Evolutionary conservation across 2,797 vertebrate genomes (phyloP), one percentile per base, ranked within the genome.

Genomic region (Sebastes itinus): DNA sequence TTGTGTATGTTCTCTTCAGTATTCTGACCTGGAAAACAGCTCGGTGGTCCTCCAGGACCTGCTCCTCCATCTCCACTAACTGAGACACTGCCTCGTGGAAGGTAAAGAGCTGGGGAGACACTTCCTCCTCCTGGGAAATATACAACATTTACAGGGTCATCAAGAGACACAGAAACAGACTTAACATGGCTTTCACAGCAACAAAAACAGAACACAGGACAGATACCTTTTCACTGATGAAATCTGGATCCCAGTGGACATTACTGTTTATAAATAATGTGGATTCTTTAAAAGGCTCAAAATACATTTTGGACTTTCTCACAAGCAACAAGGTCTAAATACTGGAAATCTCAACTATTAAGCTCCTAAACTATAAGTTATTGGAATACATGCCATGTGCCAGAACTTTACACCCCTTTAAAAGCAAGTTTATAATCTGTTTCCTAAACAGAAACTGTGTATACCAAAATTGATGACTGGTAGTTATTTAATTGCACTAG

Each of bases 61-160:
- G 98, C 79, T 99, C 98, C 90, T 99, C 98, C 98, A 99, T 99
- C 94, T 99, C 98, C 32, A 99, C 98, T 93, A 99, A 96, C 83
- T 99, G 98, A 77, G 98, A 99, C 68, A 99, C 98, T 1, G 97
- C 97, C 95, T 99, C 98, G 2, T 99, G 98, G 87, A 99, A 99
- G 85, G 96, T 98, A 78, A 99, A 99, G 82, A 99, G 94, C 72
- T 99, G 98, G 0, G 98, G 98, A 80, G 98, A 99, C 89, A 99
- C 97, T 87, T 99, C 98, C 88, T 99, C 98, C 90, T 99, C 98
- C 98, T 99, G 88, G 49, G 85, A 79, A 30, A 82, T 14, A 80
- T 2, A 38, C 12, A 38, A 12, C 0, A 75, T 46, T 69, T 0
- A 38, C 42, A 65, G 5, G 20, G 16, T 52, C 11, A 54, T 23